Conservation (phyloP, 2,888 invertebrate species). For the Temnothorax rugatulus region DNA sequence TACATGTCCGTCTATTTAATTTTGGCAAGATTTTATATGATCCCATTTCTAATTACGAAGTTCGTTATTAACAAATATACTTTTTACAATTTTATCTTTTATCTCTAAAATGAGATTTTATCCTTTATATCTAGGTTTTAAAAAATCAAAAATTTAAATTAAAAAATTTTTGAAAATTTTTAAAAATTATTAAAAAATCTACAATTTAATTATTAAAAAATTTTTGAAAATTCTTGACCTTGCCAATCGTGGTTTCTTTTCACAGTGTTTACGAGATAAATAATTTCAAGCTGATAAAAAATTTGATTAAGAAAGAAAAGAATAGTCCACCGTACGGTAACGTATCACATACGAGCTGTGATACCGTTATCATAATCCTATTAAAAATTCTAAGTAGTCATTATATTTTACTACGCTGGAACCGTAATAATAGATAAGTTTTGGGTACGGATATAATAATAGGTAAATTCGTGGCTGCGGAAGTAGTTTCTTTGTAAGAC, state of each 20-base stretch:
- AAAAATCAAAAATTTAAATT: not conserved
- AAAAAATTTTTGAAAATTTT: not conserved
- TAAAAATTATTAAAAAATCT: not conserved
- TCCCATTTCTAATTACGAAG: not conserved
- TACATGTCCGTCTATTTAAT: not conserved
- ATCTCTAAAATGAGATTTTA: too few relatives aligned
- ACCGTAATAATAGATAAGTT: not conserved
- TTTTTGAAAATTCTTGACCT: not conserved
- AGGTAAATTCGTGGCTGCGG: not conserved
- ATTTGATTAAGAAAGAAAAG: not conserved
- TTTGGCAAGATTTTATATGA: slow-evolving; percentile 16
- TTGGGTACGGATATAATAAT: not conserved
- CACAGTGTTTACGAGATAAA: not conserved
- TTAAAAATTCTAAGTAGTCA: not conserved
- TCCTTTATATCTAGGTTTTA: too few relatives aligned
- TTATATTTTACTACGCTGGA: not conserved
- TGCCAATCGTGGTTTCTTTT: slow-evolving; percentile 14
- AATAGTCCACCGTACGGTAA: not conserved
- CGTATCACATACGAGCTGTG: not conserved
- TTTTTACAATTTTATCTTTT: not conserved
- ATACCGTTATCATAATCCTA: not conserved
- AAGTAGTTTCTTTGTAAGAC: not conserved
- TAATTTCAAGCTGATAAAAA: not conserved
- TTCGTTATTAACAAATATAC: too few relatives aligned
- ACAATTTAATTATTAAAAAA: not conserved